Evolutionary conservation across 2,113 vertebrate genomes (phyloP).

Genomic region (Oceanodroma tethys): DNA sequence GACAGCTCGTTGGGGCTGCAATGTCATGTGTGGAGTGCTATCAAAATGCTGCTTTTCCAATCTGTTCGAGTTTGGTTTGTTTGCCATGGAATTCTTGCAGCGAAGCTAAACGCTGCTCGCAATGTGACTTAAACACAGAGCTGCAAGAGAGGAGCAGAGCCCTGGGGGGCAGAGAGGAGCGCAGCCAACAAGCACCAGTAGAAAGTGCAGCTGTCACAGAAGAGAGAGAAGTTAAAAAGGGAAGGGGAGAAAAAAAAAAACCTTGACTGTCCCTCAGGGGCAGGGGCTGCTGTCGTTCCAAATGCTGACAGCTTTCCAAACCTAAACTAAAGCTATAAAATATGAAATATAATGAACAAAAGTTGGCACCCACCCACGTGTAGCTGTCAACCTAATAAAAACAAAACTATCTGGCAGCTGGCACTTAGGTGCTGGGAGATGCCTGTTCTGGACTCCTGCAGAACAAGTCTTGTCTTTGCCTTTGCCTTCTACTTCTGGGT

Average conservation of each 20-base stretch:
- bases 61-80: not conserved
- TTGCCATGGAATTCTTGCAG: not conserved
- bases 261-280: conserved; percentile 59
- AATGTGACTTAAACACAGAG: not conserved
- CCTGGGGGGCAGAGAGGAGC: not conserved
- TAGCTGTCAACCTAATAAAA: conserved; percentile 71
- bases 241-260: not conserved
- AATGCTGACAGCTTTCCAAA: conserved; percentile 69
- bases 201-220: conserved; percentile 65
- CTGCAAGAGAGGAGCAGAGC: conserved; percentile 8
- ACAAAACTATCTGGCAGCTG: conserved; percentile 72
- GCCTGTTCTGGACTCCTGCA: conserved; percentile 28
- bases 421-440: conserved; percentile 59
- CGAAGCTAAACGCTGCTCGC: rapidly evolving
- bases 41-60: not conserved
- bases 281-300: conserved; percentile 66
- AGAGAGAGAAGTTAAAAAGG: conserved; percentile 58
- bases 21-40: not conserved
- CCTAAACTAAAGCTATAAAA: conserved; percentile 68
- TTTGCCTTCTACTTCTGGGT: not conserved
- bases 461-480: conserved; percentile 22
- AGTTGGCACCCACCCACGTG: conserved; percentile 66
- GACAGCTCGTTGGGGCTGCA: not conserved
- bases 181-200: conserved; percentile 22
- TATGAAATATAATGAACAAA: conserved; percentile 72